A percentile compares a stretch with the other conserved stretches of the same genome.
Conservation (phyloP, 2,888 invertebrate species). For the Eubasilissa splendida region DNA sequence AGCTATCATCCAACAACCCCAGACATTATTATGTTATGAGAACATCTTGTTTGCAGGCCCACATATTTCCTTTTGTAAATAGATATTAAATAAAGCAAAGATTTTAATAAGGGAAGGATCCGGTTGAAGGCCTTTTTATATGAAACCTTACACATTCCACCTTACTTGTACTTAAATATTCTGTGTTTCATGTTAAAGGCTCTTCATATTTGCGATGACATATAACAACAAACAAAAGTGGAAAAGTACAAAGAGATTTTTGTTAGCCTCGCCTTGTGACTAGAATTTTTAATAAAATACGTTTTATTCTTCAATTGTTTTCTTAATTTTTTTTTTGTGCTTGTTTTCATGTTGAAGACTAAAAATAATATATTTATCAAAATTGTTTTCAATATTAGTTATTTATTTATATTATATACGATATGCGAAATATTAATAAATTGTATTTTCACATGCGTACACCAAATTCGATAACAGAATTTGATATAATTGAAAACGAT, state of each 20-base stretch:
- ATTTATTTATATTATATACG: no score
- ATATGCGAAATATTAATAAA: no score
- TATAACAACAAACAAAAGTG: constrained; percentile 19
- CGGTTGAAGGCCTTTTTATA: constrained; percentile 5
- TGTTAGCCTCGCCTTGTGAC: background rate
- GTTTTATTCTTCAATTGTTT: no score
- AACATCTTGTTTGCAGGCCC: background rate
- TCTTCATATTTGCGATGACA: constrained; percentile 22
- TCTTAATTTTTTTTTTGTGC: no score
- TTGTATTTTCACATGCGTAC: no score
- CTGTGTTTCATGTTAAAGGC: background rate
- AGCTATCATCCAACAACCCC: constrained; percentile 5
- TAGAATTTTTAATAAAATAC: constrained; percentile 2
- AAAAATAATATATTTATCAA: no score
- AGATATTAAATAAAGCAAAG: constrained; percentile 35
- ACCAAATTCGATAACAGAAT: no score
- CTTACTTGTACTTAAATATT: constrained; percentile 1
- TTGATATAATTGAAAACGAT: no score
- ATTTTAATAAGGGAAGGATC: constrained; percentile 21
- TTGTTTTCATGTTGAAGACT: no score
- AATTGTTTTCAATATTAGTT: no score
- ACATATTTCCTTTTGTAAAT: constrained; percentile 30
- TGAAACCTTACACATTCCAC: constrained; percentile 23
- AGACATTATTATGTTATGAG: background rate
- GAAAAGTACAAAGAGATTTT: background rate